phyloP scores from a whole-genome alignment of 2,113 vertebrate genomes.

The Pongo pygmaeus region DNA sequence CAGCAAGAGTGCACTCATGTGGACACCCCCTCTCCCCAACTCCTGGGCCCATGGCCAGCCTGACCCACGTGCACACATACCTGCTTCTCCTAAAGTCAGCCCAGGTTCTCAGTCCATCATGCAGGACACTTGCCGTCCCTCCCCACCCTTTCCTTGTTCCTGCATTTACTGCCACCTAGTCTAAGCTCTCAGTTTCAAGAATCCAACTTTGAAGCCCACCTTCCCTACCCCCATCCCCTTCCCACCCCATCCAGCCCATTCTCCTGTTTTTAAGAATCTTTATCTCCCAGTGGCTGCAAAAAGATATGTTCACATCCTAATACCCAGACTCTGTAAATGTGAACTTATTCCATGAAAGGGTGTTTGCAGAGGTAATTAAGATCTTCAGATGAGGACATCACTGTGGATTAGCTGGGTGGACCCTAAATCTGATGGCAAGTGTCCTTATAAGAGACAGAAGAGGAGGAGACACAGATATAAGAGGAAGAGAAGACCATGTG shows the following conservation, averaged over 20 bases:
- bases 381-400: neutral
- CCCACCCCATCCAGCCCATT: neutral
- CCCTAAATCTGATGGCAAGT: neutral
- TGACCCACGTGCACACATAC: neutral
- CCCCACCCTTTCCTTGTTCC: neutral
- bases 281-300: neutral
- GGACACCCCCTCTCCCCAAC: accelerated
- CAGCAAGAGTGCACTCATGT: accelerated
- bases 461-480: neutral
- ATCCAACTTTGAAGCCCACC: neutral
- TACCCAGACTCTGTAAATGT: neutral
- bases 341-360: neutral
- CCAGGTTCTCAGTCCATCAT: accelerated
- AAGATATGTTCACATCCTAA: neutral
- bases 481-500: neutral
- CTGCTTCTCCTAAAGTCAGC: neutral
- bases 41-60: neutral
- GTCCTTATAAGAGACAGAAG: neutral
- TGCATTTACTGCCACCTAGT: too few species aligned
- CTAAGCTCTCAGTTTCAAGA: neutral
- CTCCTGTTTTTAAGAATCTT: neutral
- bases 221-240: neutral
- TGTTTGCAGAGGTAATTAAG: neutral
- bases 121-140: neutral
- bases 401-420: neutral